Evolutionary conservation across 2,888 invertebrate species (phyloP).

Genomic region (Eubasilissa splendida): DNA sequence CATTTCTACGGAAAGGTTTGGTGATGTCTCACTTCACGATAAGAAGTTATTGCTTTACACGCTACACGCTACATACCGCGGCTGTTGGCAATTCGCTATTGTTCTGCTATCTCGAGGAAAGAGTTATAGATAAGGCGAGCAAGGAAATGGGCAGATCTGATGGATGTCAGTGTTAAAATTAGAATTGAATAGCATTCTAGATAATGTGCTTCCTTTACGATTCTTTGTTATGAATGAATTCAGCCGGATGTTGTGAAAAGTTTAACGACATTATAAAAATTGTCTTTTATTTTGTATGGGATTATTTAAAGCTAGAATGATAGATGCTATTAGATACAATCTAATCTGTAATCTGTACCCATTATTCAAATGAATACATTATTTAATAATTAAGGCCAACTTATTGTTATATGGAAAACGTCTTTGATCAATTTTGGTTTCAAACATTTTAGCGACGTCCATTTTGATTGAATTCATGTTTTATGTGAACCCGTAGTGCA

Average conservation of each 20-base stretch:
- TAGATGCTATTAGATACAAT: no score
- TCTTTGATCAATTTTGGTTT: no score
- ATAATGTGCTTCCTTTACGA: slow-evolving; percentile 34
- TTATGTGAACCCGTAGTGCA: no score
- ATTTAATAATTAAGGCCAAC: no score
- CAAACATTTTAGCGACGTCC: no score
- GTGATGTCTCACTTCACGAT: slow-evolving; percentile 11
- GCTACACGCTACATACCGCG: neutral
- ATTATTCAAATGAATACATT: no score
- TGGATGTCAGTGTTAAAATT: neutral
- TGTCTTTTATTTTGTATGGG: no score
- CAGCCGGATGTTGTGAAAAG: slow-evolving; percentile 14
- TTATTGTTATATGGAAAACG: no score
- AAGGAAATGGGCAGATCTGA: neutral
- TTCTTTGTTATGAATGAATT: slow-evolving; percentile 23
- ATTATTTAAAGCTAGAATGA: no score
- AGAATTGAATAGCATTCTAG: slow-evolving; percentile 20
- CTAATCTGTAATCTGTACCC: no score
- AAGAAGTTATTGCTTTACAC: neutral
- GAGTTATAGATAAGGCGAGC: neutral
- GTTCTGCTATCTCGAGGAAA: slow-evolving; percentile 24
- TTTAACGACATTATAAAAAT: no score
- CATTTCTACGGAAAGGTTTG: neutral
- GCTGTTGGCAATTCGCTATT: slow-evolving; percentile 16
- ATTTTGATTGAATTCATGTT: no score